Evolutionary conservation across 2,888 invertebrate genomes (phyloP), one percentile per base, ranked within the genome.

Genomic region (Lathronympha strigana): DNA sequence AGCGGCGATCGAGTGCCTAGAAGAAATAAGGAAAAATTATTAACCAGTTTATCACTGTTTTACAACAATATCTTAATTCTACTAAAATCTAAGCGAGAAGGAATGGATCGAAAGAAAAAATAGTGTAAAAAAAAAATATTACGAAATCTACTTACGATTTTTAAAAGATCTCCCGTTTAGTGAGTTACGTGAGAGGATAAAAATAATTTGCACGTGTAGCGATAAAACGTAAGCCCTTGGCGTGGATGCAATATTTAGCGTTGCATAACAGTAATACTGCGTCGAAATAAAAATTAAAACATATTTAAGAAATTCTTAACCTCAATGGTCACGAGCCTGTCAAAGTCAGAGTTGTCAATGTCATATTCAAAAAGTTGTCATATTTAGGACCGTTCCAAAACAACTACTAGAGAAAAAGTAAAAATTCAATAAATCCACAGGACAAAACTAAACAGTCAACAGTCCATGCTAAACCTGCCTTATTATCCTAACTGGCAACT

Each of bases 1-100:
- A 69, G 63, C 64, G 51, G 43, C 43, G 40, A 67, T 71, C 60
- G 61, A 72, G 67, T 33, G 78, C 80, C 84, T 85, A 87, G 72
- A 87, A 87, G 76, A 85, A 84, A 81, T 64, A 68, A 33, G 63
- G 67, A 50, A 55, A 58, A 19, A 1, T 15, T 45, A 57, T 63
- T 60, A 61, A 33, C 57, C 19, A 40, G 6, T 23, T 66, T 66
- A n/a, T 11, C 40, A n/a, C 73, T 75, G 72, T 73, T 76, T 78
- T 74, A 73, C 75, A 76, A 55, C 72, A 77, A 76, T 71, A 68
- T 69, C 60, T 66, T 40, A 55, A 28, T 53, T 23, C 53, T 45
- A 28, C 17, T 19, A 8, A 21, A 23, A 38, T 13, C 2, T 17
- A 13, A 1, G 5, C 33, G 4, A 15, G n/a, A 11, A 50, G 31